A percentile compares a stretch with the other conserved stretches of the same genome.
phyloP scores from a whole-genome alignment of 1,140 invertebrate species.

The Drosophila nikananu region DNA sequence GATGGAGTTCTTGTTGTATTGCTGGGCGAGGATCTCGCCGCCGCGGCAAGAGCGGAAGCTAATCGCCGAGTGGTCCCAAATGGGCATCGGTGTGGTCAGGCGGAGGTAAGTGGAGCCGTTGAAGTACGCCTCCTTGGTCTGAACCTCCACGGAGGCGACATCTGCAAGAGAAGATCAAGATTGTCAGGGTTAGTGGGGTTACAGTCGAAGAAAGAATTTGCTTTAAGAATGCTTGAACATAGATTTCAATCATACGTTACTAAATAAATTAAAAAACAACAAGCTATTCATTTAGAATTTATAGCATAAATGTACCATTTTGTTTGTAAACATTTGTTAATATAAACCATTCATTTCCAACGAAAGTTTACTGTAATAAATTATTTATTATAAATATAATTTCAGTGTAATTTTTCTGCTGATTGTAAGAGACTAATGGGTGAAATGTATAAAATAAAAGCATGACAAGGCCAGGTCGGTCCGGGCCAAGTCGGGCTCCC shows the following conservation, averaged over 20 bases:
- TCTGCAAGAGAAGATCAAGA: slow-evolving; percentile 57
- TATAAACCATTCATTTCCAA: neutral
- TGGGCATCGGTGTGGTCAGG: slow-evolving; percentile 89
- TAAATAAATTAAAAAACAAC: neutral
- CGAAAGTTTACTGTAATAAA: neutral
- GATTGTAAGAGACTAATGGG: slow-evolving; percentile 13
- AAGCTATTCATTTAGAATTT: neutral
- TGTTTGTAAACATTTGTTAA: too few species aligned
- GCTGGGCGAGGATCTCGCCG: slow-evolving; percentile 91
- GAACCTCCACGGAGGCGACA: slow-evolving; percentile 83
- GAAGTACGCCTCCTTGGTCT: slow-evolving; percentile 91
- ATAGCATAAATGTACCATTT: neutral
- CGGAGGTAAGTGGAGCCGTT: slow-evolving; percentile 91
- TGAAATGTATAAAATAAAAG: slow-evolving; percentile 39
- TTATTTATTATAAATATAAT: too few species aligned
- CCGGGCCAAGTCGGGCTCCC: slow-evolving; percentile 46
- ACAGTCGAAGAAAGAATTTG: neutral
- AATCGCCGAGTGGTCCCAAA: slow-evolving; percentile 91
- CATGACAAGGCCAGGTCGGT: slow-evolving; percentile 64
- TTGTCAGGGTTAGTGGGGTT: slow-evolving; percentile 25
- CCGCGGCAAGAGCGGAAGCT: slow-evolving; percentile 92
- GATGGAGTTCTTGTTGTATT: slow-evolving; percentile 88
- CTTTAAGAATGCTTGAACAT: neutral
- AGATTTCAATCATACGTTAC: too few species aligned
- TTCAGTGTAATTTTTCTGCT: slow-evolving; percentile 5